phyloP scores from a whole-genome alignment of 2,797 vertebrate genomes.

The Eulemur coronatus region DNA sequence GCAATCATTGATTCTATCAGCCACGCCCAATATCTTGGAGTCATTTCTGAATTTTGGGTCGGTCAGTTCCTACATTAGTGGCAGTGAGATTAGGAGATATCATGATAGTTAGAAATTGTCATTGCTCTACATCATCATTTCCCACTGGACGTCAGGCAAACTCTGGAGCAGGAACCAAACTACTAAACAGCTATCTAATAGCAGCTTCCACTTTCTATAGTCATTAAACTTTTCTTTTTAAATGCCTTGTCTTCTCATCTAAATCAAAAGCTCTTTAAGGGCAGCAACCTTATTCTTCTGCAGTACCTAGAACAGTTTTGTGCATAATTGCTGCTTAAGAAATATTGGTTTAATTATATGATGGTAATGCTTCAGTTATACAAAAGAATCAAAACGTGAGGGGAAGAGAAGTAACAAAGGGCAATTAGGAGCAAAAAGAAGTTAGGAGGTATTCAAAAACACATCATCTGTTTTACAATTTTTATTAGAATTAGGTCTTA shows the following conservation, averaged over 20 bases:
- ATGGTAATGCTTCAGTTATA: neutral
- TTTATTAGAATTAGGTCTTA: neutral
- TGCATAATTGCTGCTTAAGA: neutral
- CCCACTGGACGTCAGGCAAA: neutral
- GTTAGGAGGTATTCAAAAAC: neutral
- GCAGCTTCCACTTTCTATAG: neutral
- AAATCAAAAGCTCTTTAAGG: constrained; percentile 2
- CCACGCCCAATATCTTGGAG: neutral
- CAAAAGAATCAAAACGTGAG: neutral
- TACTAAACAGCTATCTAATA: neutral
- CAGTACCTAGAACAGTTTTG: neutral
- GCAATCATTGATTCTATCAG: neutral
- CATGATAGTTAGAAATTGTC: neutral
- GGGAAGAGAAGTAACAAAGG: neutral
- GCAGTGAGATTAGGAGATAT: neutral
- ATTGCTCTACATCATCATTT: neutral
- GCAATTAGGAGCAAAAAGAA: neutral
- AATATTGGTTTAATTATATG: neutral
- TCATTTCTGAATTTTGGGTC: neutral
- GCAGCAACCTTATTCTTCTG: neutral
- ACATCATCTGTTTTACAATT: neutral
- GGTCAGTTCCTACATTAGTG: neutral
- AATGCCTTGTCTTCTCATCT: neutral
- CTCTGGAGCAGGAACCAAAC: neutral
- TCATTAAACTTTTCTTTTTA: neutral